Evolutionary conservation across 2,888 invertebrate species (phyloP), one percentile per base, ranked within the genome.

Genomic region (Torymus texanus): DNA sequence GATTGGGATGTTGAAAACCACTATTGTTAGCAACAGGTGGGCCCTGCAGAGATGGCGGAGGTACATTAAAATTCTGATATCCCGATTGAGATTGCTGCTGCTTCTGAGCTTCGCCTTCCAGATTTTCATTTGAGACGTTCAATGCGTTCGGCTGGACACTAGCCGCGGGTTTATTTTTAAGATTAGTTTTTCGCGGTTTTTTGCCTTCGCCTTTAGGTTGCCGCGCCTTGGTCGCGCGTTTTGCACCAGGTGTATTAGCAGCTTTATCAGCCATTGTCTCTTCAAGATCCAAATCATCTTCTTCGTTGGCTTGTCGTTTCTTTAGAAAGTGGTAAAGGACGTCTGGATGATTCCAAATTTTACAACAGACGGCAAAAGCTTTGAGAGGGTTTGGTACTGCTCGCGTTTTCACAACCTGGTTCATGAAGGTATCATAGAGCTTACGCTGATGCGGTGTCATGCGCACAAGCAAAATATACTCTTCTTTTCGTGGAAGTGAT

Each of bases 281-380:
- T 84, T 96, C 97, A 75, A 97, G 91, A 89, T 96, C 96, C 84
- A 96, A 92, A 90, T 97, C 97, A 3, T 94, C 94, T 29, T 94
- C 94, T 83, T 94, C 95, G 29, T 94, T 95, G 86, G 95, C 94
- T 81, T 94, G 94, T 65, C 95, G 93, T 88, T 97, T 97, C 87
- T 94, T 95, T 78, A 97, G 90, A 88, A 97, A 97, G 88, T 97
- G 95, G 88, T 96, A 97, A 50, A 97, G 90, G 18, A 97, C 96
- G 89, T 97, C 97, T 0, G 97, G 97, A 91, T 97, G 97, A 89
- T 97, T 97, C 97, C 97, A 97, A 85, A 97, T 97, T 93, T 99
- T 99, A 89, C 98, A 98, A 89, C 99, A 99, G 78, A 99, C 98
- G 21, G 99, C 97, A 90, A 99, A 99, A 1, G 99, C 98, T 91